phyloP scores from a whole-genome alignment of 2,113 vertebrate species.

The Perca schrenkii region DNA sequence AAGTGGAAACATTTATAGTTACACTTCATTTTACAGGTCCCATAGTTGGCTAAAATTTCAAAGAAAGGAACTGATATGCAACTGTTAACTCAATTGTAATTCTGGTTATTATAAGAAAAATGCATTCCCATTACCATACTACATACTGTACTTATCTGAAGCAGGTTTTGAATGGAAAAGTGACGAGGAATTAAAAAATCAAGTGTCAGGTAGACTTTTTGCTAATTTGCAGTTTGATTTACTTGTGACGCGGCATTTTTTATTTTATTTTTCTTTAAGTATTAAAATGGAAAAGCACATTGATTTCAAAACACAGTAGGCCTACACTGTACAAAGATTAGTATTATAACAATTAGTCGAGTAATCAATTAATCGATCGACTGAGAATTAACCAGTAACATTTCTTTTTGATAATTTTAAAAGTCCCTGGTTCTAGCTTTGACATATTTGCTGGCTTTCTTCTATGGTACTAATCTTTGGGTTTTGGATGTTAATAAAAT shows the following conservation, averaged over 20 bases:
- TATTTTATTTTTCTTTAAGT: neutral
- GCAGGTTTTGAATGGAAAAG: neutral
- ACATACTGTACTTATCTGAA: neutral
- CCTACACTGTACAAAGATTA: neutral
- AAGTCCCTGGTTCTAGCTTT: neutral
- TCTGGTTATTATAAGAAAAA: neutral
- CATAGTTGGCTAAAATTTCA: neutral
- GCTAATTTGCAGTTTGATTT: too few relatives aligned
- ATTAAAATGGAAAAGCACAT: neutral
- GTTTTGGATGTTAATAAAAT: neutral
- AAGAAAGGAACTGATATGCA: neutral
- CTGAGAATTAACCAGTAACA: neutral
- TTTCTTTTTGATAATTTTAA: neutral
- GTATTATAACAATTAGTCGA: neutral
- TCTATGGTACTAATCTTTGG: neutral
- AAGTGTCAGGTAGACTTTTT: neutral
- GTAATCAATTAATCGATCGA: neutral
- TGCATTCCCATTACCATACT: too few relatives aligned
- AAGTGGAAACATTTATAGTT: slow-evolving; percentile 2
- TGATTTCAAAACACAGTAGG: neutral
- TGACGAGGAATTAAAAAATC: neutral
- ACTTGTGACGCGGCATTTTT: too few relatives aligned
- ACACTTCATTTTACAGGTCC: slow-evolving; percentile 3
- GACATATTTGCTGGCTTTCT: neutral
- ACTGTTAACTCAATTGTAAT: neutral